Percentiles rank a stretch among this genome's conserved stretches.
These are phyloP conservation scores for Zygaena filipendulae DNA, from an alignment of 2,888 invertebrate species.

Conservation along the genomic window DNA sequence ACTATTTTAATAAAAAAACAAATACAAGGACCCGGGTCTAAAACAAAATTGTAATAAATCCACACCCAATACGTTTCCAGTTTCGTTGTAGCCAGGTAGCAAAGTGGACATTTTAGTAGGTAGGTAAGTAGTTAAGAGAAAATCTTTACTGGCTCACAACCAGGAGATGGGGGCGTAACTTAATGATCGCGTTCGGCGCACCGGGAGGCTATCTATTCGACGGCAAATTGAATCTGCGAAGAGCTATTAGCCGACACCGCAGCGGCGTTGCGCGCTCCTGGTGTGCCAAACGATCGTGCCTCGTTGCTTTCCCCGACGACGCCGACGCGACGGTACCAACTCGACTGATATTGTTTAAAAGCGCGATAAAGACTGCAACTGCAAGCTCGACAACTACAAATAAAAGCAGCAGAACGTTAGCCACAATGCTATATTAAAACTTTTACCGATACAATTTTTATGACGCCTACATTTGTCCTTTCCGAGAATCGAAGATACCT, in stretches of 20 bases:
- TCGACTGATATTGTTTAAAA: constrained; percentile 36
- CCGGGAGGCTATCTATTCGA: constrained; percentile 55
- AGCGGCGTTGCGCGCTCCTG: constrained; percentile 31
- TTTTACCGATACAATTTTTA: too few species aligned
- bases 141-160: too few species aligned
- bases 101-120: too few species aligned
- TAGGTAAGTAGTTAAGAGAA: too few species aligned
- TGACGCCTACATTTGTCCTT: too few species aligned
- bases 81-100: too few species aligned
- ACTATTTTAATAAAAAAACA: too few species aligned
- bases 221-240: constrained; percentile 61
- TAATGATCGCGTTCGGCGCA: constrained; percentile 56
- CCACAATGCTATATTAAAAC: constrained; percentile 16
- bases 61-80: too few species aligned
- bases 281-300: constrained; percentile 45
- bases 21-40: too few species aligned
- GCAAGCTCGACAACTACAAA: constrained; percentile 25
- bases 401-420: constrained; percentile 27
- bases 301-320: constrained; percentile 31
- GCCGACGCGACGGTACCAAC: constrained; percentile 5
- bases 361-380: constrained; percentile 31
- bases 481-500: too few species aligned
- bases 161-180: too few species aligned
- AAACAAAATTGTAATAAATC: too few species aligned
- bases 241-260: constrained; percentile 61